These are phyloP conservation scores for Myotis davidii DNA, from an alignment of 2,113 vertebrate species.

Conservation along the genomic window DNA sequence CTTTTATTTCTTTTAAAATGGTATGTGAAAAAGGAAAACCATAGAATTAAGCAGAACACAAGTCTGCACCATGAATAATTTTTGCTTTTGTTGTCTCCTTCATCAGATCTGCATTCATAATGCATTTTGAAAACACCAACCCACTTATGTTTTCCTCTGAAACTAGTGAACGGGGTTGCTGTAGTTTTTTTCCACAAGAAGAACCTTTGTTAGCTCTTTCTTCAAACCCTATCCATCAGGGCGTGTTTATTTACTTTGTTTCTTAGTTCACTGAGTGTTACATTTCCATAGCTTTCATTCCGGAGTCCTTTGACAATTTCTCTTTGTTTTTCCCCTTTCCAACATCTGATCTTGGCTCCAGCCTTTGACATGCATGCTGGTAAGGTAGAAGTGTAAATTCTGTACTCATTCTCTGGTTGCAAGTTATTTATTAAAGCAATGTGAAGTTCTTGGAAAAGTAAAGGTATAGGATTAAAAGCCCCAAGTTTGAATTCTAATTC, in stretches of 20 bases:
- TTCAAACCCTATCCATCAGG: not conserved
- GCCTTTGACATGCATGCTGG: not conserved
- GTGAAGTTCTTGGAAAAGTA: not conserved
- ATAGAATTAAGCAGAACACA: conserved; percentile 4
- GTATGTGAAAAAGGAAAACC: not conserved
- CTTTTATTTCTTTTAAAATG: conserved; percentile 16
- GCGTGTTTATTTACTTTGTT: not conserved
- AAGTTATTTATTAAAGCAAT: not conserved
- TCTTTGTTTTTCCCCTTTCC: not conserved
- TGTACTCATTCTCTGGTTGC: not conserved
- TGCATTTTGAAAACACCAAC: not conserved
- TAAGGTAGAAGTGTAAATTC: not conserved
- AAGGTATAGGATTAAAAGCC: not conserved
- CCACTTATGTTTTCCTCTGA: not conserved
- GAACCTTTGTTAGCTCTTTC: not conserved
- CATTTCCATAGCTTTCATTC: not conserved
- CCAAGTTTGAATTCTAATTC: not conserved
- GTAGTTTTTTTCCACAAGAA: not conserved
- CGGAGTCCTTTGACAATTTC: not conserved
- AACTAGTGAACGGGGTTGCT: not conserved
- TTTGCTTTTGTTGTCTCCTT: conserved; percentile 48
- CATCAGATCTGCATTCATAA: conserved; percentile 13
- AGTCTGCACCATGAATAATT: not conserved
- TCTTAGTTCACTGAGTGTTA: not conserved
- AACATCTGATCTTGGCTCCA: not conserved